A percentile compares a stretch with the other conserved stretches of the same genome.
phyloP scores from a whole-genome alignment of 2,888 invertebrate species.

The Chaetoderma sp. region DNA sequence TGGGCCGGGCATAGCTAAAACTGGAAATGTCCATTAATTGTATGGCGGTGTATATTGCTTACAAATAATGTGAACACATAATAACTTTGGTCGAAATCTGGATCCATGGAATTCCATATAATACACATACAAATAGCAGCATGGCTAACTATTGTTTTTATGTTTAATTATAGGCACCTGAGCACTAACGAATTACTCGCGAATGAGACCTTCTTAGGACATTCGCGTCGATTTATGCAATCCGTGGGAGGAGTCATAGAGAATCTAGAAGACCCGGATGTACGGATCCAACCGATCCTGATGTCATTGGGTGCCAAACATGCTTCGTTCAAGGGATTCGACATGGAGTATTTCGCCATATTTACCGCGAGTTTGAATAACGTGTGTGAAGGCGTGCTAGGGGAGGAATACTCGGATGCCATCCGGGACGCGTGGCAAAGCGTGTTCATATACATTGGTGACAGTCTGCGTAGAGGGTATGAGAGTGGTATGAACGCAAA shows the following conservation, averaged over 20 bases:
- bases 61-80: no score
- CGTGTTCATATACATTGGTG: constrained; percentile 46
- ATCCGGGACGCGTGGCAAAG: constrained; percentile 53
- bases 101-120: no score
- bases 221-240: constrained; percentile 53
- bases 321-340: constrained; percentile 50
- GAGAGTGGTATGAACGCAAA: no score
- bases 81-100: no score
- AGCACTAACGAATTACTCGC: constrained; percentile 41
- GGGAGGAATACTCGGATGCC: constrained; percentile 58
- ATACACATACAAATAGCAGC: no score
- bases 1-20: no score
- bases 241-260: constrained; percentile 49
- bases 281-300: constrained; percentile 43
- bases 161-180: constrained; percentile 42
- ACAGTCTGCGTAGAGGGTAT: not conserved
- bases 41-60: no score
- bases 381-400: constrained; percentile 55
- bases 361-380: constrained; percentile 53
- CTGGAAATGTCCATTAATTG: no score
- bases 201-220: constrained; percentile 40
- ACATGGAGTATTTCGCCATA: constrained; percentile 49
- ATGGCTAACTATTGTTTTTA: no score
- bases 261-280: constrained; percentile 44
- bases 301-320: constrained; percentile 59